A percentile compares a stretch with the other conserved stretches of the same genome.
These are phyloP conservation scores for Rhagium mordax DNA, from an alignment of 2,888 invertebrate species.

Conservation along the genomic window DNA sequence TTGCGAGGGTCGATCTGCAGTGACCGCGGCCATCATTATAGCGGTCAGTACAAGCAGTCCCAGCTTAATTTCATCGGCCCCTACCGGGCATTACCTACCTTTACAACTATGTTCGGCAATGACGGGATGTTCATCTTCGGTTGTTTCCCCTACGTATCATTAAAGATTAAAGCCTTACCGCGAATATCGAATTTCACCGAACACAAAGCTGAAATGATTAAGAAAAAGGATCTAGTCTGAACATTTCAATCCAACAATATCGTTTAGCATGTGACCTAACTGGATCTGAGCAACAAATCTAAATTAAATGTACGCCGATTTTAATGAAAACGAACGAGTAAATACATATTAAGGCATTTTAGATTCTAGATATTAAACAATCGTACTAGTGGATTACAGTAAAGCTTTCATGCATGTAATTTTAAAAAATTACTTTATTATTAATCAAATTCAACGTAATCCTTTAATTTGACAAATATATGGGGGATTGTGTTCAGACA, in stretches of 20 bases:
- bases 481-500: no score
- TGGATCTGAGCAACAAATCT: no score
- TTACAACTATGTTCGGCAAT: constrained; percentile 29
- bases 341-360: no score
- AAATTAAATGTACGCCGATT: no score
- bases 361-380: no score
- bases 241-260: not conserved
- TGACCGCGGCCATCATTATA: constrained; percentile 51
- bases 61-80: constrained; percentile 51
- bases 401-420: no score
- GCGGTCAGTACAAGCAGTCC: constrained; percentile 46
- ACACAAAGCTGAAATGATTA: not conserved
- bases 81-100: constrained; percentile 36
- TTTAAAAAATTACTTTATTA: no score
- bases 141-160: constrained; percentile 32
- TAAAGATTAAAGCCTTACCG: constrained; percentile 14
- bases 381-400: no score
- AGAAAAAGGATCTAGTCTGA: not conserved
- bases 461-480: no score
- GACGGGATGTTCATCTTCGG: constrained; percentile 24
- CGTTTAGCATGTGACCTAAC: no score
- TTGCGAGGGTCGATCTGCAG: constrained; percentile 43
- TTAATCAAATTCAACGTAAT: no score
- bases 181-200: not conserved
- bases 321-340: no score